These are phyloP conservation scores for Hippocampus guttulatus DNA, from an alignment of 2,113 vertebrate genomes.

Conservation along the genomic window DNA sequence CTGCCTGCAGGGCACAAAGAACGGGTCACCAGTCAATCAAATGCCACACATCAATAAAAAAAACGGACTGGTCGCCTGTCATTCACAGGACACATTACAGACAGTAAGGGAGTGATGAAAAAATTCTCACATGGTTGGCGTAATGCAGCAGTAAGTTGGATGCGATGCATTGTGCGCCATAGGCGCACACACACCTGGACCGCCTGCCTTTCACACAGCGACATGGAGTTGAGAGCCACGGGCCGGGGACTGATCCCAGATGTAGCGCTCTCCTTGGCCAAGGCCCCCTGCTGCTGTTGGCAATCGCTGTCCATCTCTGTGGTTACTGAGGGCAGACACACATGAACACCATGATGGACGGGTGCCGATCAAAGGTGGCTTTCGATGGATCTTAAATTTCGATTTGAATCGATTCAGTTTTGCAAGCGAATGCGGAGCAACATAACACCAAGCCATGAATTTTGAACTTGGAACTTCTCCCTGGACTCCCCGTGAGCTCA, in stretches of 20 bases:
- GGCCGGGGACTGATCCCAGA: constrained; percentile 82
- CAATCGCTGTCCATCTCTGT: constrained; percentile 89
- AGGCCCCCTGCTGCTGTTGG: constrained; percentile 75
- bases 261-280: constrained; percentile 77
- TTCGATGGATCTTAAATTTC: no score
- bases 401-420: no score
- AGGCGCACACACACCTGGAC: constrained; percentile 76
- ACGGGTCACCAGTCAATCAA: no score
- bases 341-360: neutral
- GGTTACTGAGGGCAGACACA: constrained; percentile 29
- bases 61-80: no score
- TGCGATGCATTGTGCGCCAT: neutral
- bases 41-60: no score
- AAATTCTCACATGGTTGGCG: no score
- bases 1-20: constrained; percentile 78
- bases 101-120: no score
- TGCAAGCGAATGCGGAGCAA: no score
- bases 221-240: constrained; percentile 86
- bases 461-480: neutral
- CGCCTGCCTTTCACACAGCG: constrained; percentile 86
- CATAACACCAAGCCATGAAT: neutral
- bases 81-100: no score
- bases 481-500: no score
- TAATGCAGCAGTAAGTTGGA: no score
- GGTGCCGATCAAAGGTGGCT: neutral